Conservation (phyloP, 64 coral and sea anemone species). For the Montipora cactus region DNA sequence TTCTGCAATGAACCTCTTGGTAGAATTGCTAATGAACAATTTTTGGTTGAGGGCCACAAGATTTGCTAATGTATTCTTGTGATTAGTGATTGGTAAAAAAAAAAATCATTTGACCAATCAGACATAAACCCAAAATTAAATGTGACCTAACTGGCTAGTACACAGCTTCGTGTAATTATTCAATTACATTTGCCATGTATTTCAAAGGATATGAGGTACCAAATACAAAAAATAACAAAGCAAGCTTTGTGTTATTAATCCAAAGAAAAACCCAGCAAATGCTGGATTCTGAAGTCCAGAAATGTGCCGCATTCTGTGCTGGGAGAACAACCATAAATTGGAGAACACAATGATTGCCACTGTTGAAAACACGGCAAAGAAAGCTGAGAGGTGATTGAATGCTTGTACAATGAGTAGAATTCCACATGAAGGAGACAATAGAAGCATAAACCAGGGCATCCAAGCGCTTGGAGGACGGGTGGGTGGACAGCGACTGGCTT, state of each 20-base stretch:
- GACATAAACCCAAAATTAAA: too few species aligned
- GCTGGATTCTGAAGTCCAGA: slow-evolving; percentile 80
- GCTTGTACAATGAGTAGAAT: slow-evolving; percentile 60
- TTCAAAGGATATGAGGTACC: slow-evolving; percentile 92
- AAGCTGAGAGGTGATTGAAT: slow-evolving; percentile 46
- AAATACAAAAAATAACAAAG: slow-evolving; percentile 76
- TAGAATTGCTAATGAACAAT: too few species aligned
- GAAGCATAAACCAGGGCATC: slow-evolving; percentile 84
- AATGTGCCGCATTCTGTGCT: slow-evolving; percentile 84
- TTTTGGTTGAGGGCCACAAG: too few species aligned
- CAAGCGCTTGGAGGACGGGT: slow-evolving; percentile 62
- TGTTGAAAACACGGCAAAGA: slow-evolving; percentile 48
- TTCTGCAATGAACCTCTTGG: neutral
- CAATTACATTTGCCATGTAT: neutral
- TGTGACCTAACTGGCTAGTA: too few species aligned
- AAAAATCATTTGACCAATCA: neutral
- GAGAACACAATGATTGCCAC: slow-evolving; percentile 46
- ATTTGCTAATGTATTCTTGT: too few species aligned
- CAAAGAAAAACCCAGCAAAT: slow-evolving; percentile 93
- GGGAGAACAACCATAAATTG: slow-evolving; percentile 72
- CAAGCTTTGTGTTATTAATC: slow-evolving; percentile 80
- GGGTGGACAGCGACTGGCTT: slow-evolving; percentile 62
- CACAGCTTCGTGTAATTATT: neutral
- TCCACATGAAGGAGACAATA: slow-evolving; percentile 59
- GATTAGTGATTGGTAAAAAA: too few species aligned